Evolutionary conservation across 1,140 invertebrate species (phyloP), one percentile per base, ranked within the genome.

Genomic region (Brachystomella parvula): DNA sequence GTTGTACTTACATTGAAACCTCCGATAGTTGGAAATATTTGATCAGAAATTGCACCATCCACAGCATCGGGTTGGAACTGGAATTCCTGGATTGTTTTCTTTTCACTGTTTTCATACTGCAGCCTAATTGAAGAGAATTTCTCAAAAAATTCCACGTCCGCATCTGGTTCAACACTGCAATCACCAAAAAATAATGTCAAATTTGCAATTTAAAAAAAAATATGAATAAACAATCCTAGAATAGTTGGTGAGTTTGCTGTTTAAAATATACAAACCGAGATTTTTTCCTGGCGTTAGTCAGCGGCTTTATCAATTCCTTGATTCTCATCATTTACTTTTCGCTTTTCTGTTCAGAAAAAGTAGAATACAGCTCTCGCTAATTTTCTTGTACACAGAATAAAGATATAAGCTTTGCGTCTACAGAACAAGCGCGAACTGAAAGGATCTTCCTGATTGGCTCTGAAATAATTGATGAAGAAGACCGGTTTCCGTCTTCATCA

Each of bases 1-100:
- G n/a, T n/a, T n/a, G n/a, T 12, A 58, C 71, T 70, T 67, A 73
- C 71, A 67, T 73, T 73, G 68, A 68, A 73, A 17, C 71, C 71
- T 29, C 71, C 71, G 30, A 73, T 39, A n/a, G 68, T 73, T 19
- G 66, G 68, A 63, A 64, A 73, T 0, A 73, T 33, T 53, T 73
- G 66, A 58, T 73, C 69, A 0, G 68, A 65, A 28, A 70, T 0
- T 6, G 19, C 15, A 31, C 68, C 71, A n/a, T 44, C 58, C 29
- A 47, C 58, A 24, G 53, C 68, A 47, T 68, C 66, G 1, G 68
- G 61, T n/a, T 66, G 61, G 39, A 73, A 73, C 44, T 70, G 29
- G 35, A 73, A 73, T 65, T 73, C 71, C 58, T 68, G 32, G 33
- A 73, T 73, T n/a, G 63, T 56, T 31, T 73, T 73, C 47, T 56